Evolutionary conservation across 2,888 invertebrate genomes (phyloP), one percentile per base, ranked within the genome.

Genomic region (Orthosia incerta): DNA sequence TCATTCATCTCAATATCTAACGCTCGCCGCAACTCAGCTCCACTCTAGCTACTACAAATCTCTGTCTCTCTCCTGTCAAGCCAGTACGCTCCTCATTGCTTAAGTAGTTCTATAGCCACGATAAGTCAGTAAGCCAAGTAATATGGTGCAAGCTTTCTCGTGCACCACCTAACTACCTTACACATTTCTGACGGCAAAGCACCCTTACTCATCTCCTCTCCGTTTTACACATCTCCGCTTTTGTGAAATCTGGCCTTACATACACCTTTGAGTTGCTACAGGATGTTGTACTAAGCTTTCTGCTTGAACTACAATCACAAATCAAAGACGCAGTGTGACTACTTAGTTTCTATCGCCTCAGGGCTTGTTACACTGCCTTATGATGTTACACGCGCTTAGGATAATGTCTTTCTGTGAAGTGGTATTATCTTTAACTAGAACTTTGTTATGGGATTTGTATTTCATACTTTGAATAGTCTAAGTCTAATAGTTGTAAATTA

Each of bases 241-340:
- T 15, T 0, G 39, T 45, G 60, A 7, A 60, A 20, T 45, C 20
- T 7, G 7, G 15, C 1, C 15, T 60, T 51, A 66, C 13, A 66
- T 50, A 18, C 20, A 46, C n/a, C 60, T 72, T 23, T 55, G 63
- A 45, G 31, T 16, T 7, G 79, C 64, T 73, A 23, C 64, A 26
- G 13, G n/a, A 4, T 45, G 48, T 69, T 69, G 39, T 62, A 79
- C 48, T 72, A 63, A 76, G 63, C 79, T 72, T 59, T 63, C 60
- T 46, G 50, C 53, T 64, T 72, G 59, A 59, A 79, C 18, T 79
- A 79, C 72, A 76, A 79, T 63, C 72, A 76, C 79, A 72, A 76
- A 79, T 70, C 76, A 76, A 76, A 76, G 73, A 11, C 39, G 15
- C 3, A 79, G 31, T 55, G 73, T 55, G 59, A 23, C 63, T 79